Base-by-base conservation (phyloP, 2,797 vertebrate genomes). In the Calcarius lapponicus region DNA sequence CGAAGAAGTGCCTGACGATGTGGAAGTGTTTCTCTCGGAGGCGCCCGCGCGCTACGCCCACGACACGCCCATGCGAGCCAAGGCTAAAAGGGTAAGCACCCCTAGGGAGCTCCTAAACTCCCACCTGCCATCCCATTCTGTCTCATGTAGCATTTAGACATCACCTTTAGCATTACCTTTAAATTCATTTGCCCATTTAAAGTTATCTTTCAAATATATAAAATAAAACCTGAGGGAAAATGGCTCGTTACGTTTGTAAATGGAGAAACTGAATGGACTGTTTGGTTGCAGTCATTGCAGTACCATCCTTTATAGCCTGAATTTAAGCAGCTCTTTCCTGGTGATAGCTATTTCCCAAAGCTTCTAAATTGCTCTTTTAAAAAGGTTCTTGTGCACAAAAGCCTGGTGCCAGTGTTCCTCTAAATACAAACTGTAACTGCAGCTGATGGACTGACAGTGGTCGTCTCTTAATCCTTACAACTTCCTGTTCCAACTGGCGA, bases 1-100 rank as follows among this genome's bases (percentile, higher is more conserved):
- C 71, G 99, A 99, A 99, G 99, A 99, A 99, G 99, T 99, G 98
- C 99, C 99, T 99, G 99, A 99, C 7, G 99, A 99, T 48, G 99
- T 99, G 57, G 99, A 99, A 96, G 99, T 99, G 95, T 99, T 98
- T 97, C 98, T 99, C 31, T 99, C 99, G 1, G 99, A 99, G 14
- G 98, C 98, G 42, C 98, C 99, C 67, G 97, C 98, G 67, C 98
- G 98, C 86, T 98, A 98, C 43, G 95, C 97, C 82, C 99, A 98
- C 38, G 99, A 99, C 72, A 94, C 98, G 11, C 98, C 99, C 26
- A 87, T 75, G 76, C 97, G 98, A 82, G 98, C 99, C 71, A 99
- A 99, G 98, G 99, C 98, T 83, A 99, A 99, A 98, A 98, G 99
- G 99, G 99, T 99, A 99, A 99, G 99, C 98, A 97, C 86, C 21